Percentiles rank a stretch among this genome's conserved stretches.
Conservation (phyloP, 30 jellyfish, hydroid and myxozoan species). For the Cassiopea andromeda region DNA sequence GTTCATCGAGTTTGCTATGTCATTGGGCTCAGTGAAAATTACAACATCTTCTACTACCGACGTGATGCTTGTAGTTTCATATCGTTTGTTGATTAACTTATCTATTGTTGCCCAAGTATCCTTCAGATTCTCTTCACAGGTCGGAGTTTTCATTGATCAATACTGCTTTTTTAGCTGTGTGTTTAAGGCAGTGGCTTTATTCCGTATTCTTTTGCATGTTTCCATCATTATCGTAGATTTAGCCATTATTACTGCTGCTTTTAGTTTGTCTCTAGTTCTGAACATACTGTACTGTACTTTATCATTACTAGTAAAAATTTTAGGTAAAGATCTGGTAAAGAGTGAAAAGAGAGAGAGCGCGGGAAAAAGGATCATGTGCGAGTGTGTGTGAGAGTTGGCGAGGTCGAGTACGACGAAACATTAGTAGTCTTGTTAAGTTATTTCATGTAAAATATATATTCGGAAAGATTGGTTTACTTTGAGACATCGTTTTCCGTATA, state of each 20-base stretch:
- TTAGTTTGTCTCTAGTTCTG: neutral
- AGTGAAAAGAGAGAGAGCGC: too few relatives aligned
- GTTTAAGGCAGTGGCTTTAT: neutral
- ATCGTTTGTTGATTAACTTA: neutral
- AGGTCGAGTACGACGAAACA: too few relatives aligned
- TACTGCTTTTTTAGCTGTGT: neutral
- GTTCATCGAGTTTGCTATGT: neutral
- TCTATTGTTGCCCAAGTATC: neutral
- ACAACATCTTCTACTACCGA: neutral
- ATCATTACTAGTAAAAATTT: too few relatives aligned
- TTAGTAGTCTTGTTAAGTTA: too few relatives aligned
- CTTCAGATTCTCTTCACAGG: neutral
- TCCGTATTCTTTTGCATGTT: neutral
- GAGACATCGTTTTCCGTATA: too few relatives aligned
- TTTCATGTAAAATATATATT: too few relatives aligned
- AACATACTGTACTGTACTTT: too few relatives aligned
- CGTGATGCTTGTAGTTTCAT: neutral
- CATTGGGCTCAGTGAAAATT: neutral
- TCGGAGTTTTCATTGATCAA: neutral
- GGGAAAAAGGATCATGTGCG: too few relatives aligned
- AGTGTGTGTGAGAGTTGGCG: too few relatives aligned
- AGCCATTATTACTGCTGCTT: too few relatives aligned
- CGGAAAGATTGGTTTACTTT: too few relatives aligned
- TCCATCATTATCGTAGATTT: neutral
- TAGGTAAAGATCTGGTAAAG: too few relatives aligned